Conservation (phyloP, 2,113 vertebrate species). For the Labeo catla region DNA sequence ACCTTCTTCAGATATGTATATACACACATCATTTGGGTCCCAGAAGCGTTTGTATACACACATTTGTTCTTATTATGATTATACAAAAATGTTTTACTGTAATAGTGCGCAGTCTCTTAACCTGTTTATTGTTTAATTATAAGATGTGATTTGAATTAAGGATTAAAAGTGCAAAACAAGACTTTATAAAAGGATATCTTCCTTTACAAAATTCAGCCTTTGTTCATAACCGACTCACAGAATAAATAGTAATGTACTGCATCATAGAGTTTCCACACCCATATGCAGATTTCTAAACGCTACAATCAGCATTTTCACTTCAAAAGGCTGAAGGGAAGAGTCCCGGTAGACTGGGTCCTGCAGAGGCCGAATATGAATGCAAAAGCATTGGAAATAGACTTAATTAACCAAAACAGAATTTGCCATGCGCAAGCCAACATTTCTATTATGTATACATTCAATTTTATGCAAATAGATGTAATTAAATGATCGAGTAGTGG, state of each 20-base stretch:
- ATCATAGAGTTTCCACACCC: slow-evolving; percentile 24
- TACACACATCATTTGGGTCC: not conserved
- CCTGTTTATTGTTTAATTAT: not conserved
- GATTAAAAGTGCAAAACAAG: not conserved
- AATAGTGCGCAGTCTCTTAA: not conserved
- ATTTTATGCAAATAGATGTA: not conserved
- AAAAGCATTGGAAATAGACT: not conserved
- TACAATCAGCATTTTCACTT: slow-evolving; percentile 46
- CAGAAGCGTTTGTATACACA: not conserved
- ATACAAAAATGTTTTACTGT: not conserved
- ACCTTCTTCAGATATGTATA: not conserved
- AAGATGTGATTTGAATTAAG: not conserved
- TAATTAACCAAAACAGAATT: slow-evolving; percentile 28
- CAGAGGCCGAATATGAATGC: slow-evolving; percentile 8
- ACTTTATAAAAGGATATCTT: not conserved
- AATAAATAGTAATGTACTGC: slow-evolving; percentile 31
- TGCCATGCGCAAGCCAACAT: not conserved
- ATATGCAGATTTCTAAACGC: slow-evolving; percentile 21
- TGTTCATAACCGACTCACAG: slow-evolving; percentile 5
- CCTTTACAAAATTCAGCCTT: slow-evolving; percentile 19
- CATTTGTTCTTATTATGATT: not conserved
- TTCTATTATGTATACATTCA: not conserved
- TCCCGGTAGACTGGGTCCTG: slow-evolving; percentile 31
- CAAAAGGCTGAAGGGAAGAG: slow-evolving; percentile 7
- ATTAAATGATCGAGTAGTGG: slow-evolving; percentile 13